Evolutionary conservation across 2,113 vertebrate species (phyloP).

Genomic region (Lasiurus cinereus): DNA sequence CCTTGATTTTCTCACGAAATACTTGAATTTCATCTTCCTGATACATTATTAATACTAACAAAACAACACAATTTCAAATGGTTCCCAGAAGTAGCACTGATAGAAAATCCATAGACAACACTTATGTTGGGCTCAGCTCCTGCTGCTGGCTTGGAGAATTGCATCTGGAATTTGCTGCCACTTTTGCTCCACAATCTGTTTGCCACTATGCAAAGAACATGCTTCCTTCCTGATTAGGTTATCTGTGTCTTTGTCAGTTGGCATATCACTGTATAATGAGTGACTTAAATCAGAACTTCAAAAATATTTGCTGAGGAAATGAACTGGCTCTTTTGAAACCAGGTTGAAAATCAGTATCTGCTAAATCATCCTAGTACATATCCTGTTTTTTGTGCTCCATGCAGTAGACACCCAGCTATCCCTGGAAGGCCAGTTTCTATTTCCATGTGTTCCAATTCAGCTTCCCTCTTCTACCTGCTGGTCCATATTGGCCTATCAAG

Average conservation of each 20-base stretch:
- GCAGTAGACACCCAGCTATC: background rate
- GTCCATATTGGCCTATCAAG: background rate
- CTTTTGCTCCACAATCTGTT: background rate
- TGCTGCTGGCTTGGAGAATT: background rate
- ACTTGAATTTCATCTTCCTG: background rate
- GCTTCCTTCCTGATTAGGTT: background rate
- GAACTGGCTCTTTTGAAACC: background rate
- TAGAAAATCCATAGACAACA: background rate
- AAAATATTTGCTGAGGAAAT: conserved; percentile 47
- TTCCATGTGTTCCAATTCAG: background rate
- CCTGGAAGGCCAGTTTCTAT: background rate
- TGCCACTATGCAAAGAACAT: background rate
- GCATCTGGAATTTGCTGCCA: background rate
- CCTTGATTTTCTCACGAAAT: background rate
- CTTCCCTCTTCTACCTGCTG: background rate
- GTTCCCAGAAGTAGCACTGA: background rate
- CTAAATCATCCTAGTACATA: background rate
- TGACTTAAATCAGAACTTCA: conserved; percentile 38
- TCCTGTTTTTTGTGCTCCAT: background rate
- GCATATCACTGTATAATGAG: background rate
- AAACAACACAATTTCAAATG: conserved; percentile 37
- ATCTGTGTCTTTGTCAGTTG: background rate
- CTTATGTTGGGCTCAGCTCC: background rate
- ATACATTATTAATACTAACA: background rate
- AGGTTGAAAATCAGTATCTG: conserved; percentile 28